These are phyloP conservation scores for Diogma glabrata DNA, from an alignment of 2,888 invertebrate species.

Conservation along the genomic window DNA sequence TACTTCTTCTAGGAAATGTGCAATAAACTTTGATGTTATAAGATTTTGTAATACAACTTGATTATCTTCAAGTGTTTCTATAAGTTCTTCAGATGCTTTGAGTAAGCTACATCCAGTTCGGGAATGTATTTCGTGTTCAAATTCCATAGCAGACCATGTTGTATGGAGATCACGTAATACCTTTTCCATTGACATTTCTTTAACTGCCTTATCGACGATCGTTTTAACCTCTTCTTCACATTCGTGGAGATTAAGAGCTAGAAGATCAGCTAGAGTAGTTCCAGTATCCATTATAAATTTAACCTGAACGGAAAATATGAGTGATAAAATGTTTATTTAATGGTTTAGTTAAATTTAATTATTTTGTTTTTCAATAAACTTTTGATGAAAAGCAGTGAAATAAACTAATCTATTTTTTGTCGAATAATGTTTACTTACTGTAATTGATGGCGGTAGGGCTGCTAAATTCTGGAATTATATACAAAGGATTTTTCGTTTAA, in stretches of 20 bases:
- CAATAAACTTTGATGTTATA: constrained; percentile 93
- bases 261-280: constrained; percentile 82
- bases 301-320: constrained; percentile 56
- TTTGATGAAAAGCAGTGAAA: too few relatives aligned
- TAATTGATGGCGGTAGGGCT: constrained; percentile 65
- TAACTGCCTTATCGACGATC: constrained; percentile 95
- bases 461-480: constrained; percentile 62
- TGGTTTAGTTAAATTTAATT: too few relatives aligned
- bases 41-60: constrained; percentile 92
- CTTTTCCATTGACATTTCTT: constrained; percentile 98
- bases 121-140: constrained; percentile 77
- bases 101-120: constrained; percentile 79
- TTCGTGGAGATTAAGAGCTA: constrained; percentile 86
- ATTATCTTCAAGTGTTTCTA: constrained; percentile 95
- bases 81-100: constrained; percentile 86
- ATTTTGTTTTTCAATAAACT: too few relatives aligned
- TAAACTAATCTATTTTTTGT: too few relatives aligned
- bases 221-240: constrained; percentile 96
- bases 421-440: too few relatives aligned
- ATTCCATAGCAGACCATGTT: constrained; percentile 87
- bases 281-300: constrained; percentile 87
- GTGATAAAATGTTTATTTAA: too few relatives aligned
- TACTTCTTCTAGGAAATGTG: constrained; percentile 89
- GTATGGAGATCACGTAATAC: constrained; percentile 77
- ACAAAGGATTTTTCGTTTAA: constrained; percentile 32